Conservation (phyloP, 2,797 vertebrate species). For the Cottoperca gobio region DNA sequence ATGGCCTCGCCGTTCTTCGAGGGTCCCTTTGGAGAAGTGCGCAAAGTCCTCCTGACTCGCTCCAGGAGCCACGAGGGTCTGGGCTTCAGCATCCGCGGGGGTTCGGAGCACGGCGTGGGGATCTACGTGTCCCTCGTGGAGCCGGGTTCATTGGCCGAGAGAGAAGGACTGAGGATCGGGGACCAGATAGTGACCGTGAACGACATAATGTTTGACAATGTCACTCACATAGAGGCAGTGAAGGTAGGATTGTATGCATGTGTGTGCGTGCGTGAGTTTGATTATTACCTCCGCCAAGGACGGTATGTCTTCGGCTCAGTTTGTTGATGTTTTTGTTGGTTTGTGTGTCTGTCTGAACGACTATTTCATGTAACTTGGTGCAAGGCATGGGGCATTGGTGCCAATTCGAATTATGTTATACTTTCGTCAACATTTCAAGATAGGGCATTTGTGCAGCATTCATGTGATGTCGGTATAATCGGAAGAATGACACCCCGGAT, state of each 20-base stretch:
- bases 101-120: conserved; percentile 94
- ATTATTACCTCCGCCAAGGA: no score
- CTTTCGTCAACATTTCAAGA: no score
- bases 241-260: conserved; percentile 82
- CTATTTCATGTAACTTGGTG: no score
- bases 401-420: no score
- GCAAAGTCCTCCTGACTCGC: conserved; percentile 89
- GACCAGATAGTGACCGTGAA: conserved; percentile 95
- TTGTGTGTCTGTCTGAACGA: no score
- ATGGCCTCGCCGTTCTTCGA: conserved; percentile 15
- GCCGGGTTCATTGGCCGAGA: conserved; percentile 92
- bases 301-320: no score
- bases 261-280: not conserved
- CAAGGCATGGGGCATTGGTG: no score
- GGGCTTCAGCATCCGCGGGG: conserved; percentile 96
- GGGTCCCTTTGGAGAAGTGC: conserved; percentile 78
- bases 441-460: no score
- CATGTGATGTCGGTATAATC: no score
- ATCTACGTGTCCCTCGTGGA: conserved; percentile 97
- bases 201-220: conserved; percentile 87
- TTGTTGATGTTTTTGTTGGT: no score
- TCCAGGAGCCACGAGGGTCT: conserved; percentile 92
- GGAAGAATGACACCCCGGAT: no score
- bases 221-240: conserved; percentile 93
- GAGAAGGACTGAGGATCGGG: conserved; percentile 92